A percentile compares a stretch with the other conserved stretches of the same genome.
Evolutionary conservation across 2,113 vertebrate genomes (phyloP).

Genomic region (Myrmecobius fasciatus): DNA sequence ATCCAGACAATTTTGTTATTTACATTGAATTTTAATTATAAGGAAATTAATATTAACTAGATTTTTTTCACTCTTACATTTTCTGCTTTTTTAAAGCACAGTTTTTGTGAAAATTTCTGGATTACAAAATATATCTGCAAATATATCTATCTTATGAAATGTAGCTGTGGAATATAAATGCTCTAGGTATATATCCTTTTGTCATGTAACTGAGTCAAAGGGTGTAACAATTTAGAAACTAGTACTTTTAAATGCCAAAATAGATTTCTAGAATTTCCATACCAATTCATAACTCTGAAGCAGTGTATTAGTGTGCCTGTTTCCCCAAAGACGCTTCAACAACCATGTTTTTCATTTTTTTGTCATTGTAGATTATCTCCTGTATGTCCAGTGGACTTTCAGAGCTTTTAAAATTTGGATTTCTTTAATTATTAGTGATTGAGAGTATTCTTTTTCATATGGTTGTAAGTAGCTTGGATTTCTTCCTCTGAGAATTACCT

Average conservation of each 20-base stretch:
- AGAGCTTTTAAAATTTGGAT: neutral
- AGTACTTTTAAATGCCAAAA: neutral
- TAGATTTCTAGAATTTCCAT: neutral
- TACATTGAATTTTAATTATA: conserved; percentile 15
- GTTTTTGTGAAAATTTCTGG: neutral
- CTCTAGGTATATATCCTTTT: neutral
- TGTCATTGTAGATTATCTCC: neutral
- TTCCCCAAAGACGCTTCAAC: neutral
- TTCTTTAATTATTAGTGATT: neutral
- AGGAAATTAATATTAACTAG: neutral
- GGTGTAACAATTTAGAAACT: neutral
- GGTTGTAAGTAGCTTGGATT: neutral
- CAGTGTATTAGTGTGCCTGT: neutral
- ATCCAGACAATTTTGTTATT: neutral
- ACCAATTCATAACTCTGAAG: neutral
- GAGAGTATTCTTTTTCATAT: neutral
- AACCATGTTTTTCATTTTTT: neutral
- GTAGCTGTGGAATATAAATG: neutral
- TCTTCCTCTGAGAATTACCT: neutral
- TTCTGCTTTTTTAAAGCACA: neutral
- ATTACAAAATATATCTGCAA: neutral
- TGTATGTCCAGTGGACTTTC: neutral
- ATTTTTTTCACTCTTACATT: neutral
- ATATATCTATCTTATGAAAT: neutral
- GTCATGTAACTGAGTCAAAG: neutral